Conservation (phyloP, 2,113 vertebrate species). For the Phodopus roborovskii region DNA sequence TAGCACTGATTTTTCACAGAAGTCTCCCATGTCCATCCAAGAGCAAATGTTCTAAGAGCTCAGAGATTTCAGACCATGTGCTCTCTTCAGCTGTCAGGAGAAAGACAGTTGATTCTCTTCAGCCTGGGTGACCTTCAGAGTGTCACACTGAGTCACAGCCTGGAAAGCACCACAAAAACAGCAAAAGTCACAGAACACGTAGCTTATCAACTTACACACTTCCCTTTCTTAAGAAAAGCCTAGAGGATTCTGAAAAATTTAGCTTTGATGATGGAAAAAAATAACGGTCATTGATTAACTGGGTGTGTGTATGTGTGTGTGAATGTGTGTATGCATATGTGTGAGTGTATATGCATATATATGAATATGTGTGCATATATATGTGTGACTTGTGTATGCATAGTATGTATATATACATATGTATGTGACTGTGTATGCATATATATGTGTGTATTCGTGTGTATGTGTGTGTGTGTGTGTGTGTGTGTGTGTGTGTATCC, state of each 20-base stretch:
- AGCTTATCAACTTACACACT: background rate
- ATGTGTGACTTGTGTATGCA: background rate
- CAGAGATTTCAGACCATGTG: background rate
- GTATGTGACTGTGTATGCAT: background rate
- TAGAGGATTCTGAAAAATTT: background rate
- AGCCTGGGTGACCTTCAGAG: background rate
- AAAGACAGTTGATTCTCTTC: background rate
- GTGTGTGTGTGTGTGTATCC: background rate
- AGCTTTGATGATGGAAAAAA: conserved; percentile 27
- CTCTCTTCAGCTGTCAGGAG: background rate
- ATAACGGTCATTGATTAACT: background rate
- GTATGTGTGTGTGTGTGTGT: background rate
- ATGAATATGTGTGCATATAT: background rate
- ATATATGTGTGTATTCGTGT: background rate
- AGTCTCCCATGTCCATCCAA: background rate
- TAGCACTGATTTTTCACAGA: background rate
- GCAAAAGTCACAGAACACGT: background rate
- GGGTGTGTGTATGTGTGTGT: background rate
- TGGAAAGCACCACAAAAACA: background rate
- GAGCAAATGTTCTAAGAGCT: background rate
- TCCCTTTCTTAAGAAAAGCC: conserved; percentile 9
- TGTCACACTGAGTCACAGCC: background rate
- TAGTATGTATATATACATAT: background rate
- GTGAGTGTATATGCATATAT: background rate
- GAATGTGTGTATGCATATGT: background rate